Percentiles rank a stretch among this genome's conserved stretches.
Conservation (phyloP, 2,888 invertebrate genomes). For the Tholera decimalis region DNA sequence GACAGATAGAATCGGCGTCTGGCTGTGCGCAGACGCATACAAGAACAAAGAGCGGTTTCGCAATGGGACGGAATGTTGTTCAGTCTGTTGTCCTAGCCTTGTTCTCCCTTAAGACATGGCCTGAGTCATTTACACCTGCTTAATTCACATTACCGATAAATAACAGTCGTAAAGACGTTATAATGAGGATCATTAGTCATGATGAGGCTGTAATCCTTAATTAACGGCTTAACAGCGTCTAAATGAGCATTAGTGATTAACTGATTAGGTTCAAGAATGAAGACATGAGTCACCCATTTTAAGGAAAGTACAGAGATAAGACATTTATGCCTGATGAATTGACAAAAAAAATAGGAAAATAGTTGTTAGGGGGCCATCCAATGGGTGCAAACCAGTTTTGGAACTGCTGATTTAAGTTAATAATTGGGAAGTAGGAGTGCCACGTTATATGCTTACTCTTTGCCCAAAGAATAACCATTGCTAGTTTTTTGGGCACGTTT, state of each 20-base stretch:
- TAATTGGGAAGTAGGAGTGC: too few species aligned
- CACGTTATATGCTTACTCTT: too few species aligned
- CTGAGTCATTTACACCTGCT: conserved; percentile 62
- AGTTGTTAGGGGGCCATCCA: too few species aligned
- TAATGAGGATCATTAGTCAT: background rate
- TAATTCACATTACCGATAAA: background rate
- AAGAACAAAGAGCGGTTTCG: conserved; percentile 62
- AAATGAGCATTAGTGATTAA: conserved; percentile 20
- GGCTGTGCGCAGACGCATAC: conserved; percentile 41
- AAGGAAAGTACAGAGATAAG: conserved; percentile 14
- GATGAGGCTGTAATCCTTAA: conserved; percentile 14
- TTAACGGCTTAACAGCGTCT: background rate
- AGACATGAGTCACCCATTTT: conserved; percentile 10
- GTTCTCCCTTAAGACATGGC: conserved; percentile 60
- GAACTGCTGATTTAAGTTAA: too few species aligned
- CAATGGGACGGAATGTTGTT: conserved; percentile 68
- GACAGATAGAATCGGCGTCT: conserved; percentile 57
- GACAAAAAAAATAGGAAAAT: background rate
- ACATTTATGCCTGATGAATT: background rate
- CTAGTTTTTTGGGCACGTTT: too few species aligned
- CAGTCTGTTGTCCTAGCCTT: conserved; percentile 53
- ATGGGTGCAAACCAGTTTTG: too few species aligned
- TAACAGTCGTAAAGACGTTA: background rate
- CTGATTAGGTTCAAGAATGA: conserved; percentile 7
- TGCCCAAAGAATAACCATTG: too few species aligned